Conservation (phyloP, 2,113 vertebrate genomes). For the Struthidea cinerea region DNA sequence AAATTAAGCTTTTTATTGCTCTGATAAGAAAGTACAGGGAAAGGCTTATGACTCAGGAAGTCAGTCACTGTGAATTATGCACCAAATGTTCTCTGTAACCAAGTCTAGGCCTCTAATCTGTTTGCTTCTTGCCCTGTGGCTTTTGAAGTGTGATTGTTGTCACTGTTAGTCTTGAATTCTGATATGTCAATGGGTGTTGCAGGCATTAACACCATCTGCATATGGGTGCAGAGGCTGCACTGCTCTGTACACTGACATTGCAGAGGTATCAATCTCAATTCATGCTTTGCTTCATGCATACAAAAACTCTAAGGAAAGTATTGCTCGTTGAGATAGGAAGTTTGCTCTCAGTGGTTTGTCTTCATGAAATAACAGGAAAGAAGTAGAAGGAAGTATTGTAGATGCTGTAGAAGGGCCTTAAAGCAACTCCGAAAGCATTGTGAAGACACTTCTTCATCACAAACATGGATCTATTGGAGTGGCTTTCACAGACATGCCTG, state of each 20-base stretch:
- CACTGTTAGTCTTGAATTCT: not conserved
- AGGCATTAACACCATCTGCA: not conserved
- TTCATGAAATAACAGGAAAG: not conserved
- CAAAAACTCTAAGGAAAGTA: not conserved
- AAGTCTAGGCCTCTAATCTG: not conserved
- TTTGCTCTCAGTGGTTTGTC: not conserved
- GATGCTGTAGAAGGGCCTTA: accelerated
- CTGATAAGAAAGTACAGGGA: not conserved
- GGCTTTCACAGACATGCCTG: not conserved
- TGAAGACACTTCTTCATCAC: not conserved
- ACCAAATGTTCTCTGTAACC: not conserved
- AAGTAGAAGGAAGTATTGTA: not conserved
- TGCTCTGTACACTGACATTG: not conserved
- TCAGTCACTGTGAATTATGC: not conserved
- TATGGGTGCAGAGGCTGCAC: not conserved
- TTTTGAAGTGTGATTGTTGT: conserved; percentile 22
- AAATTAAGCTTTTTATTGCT: not conserved
- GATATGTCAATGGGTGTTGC: not conserved
- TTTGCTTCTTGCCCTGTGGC: not conserved
- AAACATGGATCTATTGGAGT: not conserved
- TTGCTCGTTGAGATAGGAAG: not conserved
- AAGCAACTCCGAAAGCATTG: not conserved
- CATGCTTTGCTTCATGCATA: not conserved
- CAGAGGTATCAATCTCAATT: not conserved
- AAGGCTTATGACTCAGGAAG: not conserved